Evolutionary conservation across 2,888 invertebrate species (phyloP), one percentile per base, ranked within the genome.

Genomic region (Drosophila nr. perissopoda): DNA sequence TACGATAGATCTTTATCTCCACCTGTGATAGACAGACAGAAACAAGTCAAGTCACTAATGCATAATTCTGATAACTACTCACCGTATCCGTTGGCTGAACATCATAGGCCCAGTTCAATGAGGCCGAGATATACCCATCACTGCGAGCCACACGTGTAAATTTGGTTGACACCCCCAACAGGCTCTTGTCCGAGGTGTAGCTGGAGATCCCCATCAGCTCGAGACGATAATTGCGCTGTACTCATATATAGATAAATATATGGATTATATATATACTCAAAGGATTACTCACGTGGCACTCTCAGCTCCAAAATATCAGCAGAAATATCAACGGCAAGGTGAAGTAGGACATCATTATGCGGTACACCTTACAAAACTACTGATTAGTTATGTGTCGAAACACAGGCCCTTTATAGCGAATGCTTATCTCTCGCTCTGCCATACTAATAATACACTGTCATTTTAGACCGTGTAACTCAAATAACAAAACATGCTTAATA

Each of bases 111-210:
- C 13, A 31, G 11, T 63, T 34, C 1, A 70, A 2, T 6, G 8
- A 25, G 2, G 25, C 29, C 16, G 36, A 34, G 0, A 48, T 4
- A 2, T 25, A 57, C 1, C 46, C 4, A 25, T 21, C 18, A 16
- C 21, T 25, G 4, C 29, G 46, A 25, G 33, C 29, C 4, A 18
- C 8, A 3, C 52, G 21, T n/a, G 52, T 36, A 1, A 38, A 38
- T 18, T 38, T 4, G 8, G 10, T 38, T n/a, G 18, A 4, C 18
- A 40, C 40, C 5, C 8, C n/a, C 40, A n/a, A 6, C n/a, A 42
- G n/a, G n/a, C 48, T 59, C 7, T 59, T 46, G 6, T 72, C 73
- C 0, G 2, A 18, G 65, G 13, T 65, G 27, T 10, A 21, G 4
- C 18, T 2, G 18, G 7, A 27, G 4, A 38, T 2, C 7, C 25